Evolutionary conservation across 2,888 invertebrate species (phyloP), one percentile per base, ranked within the genome.

Genomic region (Drosophila setosimentum): DNA sequence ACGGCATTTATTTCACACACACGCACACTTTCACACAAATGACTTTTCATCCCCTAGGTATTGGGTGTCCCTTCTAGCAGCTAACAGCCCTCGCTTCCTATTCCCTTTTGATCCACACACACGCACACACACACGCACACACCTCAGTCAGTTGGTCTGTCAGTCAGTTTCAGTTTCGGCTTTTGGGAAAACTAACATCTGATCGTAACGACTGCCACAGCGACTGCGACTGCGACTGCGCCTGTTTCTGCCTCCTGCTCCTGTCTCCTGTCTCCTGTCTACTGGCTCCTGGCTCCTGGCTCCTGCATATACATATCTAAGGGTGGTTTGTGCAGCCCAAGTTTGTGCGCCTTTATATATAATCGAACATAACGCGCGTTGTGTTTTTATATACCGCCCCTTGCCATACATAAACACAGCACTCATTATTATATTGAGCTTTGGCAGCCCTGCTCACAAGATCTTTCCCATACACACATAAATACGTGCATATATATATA

Each of bases 121-220:
- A 66, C 62, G 54, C 66, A 42, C 60, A 45, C 60, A 40, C 77
- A 45, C 60, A 29, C 54, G 37, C 24, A 42, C 54, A 48, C 70
- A 74, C 68, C 79, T 72, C 72, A 73, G 71, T 69, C 72, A 71
- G 58, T 73, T 65, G 76, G 68, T 76, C 76, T 62, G 81, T 32
- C 32, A 55, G 54, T 55, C 54, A 55, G 54, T 55, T 35, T 82
- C 78, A 72, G 78, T 82, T 73, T 76, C 66, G 69, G 78, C 76
- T 75, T 89, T 87, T 90, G 92, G 92, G 92, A 92, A 92, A 92
- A 92, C 92, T 92, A 92, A 92, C 92, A 92, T 92, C 91, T 93
- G 93, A 92, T 92, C 91, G 82, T 45, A 68, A 65, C 51, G 55
- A 69, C 66, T 24, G 63, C 63, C n/a, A 32, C 78, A 55, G 24